These are phyloP conservation scores for Morone chrysops DNA, from an alignment of 2,113 vertebrate genomes.

Conservation along the genomic window DNA sequence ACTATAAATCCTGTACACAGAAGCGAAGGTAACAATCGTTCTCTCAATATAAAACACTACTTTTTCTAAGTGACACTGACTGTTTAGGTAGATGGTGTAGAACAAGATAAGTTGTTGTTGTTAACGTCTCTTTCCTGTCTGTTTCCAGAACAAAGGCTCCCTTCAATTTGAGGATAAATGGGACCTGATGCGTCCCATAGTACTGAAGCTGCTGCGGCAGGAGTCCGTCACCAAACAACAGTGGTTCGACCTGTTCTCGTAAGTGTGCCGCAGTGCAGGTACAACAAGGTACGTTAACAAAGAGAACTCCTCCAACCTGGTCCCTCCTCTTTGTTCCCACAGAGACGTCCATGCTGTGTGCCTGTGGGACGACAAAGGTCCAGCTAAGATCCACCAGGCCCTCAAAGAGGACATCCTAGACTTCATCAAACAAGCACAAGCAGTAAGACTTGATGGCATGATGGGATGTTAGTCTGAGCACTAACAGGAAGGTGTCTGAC, in stretches of 20 bases:
- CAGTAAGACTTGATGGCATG: conserved; percentile 87
- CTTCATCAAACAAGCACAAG: conserved; percentile 99
- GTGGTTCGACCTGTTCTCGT: conserved; percentile 99
- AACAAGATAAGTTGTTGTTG: background rate
- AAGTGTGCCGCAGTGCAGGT: conserved; percentile 72
- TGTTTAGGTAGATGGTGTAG: background rate
- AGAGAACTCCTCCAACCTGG: too few species aligned
- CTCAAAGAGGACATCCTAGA: conserved; percentile 99
- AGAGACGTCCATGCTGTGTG: conserved; percentile 99
- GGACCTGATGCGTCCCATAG: conserved; percentile 99
- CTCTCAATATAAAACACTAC: background rate
- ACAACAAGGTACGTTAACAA: background rate
- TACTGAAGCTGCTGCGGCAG: conserved; percentile 97
- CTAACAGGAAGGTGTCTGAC: too few species aligned
- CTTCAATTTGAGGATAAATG: conserved; percentile 99
- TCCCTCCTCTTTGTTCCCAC: conserved; percentile 51
- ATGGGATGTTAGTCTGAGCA: too few species aligned
- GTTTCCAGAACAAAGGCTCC: conserved; percentile 94
- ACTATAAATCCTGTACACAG: too few species aligned
- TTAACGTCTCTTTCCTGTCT: background rate
- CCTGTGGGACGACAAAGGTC: conserved; percentile 99
- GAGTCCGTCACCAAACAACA: conserved; percentile 99
- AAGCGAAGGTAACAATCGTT: background rate
- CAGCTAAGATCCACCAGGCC: conserved; percentile 99
- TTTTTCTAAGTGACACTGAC: background rate